Base-by-base conservation (phyloP, 2,888 invertebrate genomes). In the Agrilus cyanescens region DNA sequence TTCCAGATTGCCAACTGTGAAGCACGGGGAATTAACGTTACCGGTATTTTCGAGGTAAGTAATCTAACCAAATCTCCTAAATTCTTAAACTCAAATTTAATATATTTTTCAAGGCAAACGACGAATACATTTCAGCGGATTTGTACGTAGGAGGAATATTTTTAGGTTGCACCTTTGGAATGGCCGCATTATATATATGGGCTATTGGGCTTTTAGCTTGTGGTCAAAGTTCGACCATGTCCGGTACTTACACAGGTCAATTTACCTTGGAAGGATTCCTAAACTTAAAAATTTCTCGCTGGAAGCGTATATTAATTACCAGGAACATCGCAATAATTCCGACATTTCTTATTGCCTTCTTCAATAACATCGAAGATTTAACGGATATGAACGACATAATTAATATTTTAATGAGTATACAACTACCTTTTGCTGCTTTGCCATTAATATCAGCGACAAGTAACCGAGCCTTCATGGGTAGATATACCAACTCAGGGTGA, bases 251-350 rank as follows among this genome's bases (percentile, higher is more conserved):
- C 62, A 80, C 85, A n/a, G 87, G 87, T 1, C 87, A 87, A 61
- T 87, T 87, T 63, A 83, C 82, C 0, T 86, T 87, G 86, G 85
- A 86, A 73, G 89, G 89, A n/a, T 89, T 90, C 60, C 65, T 90
- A 13, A 82, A 86, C 58, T 68, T 90, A 12, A 76, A 78, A 57
- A 89, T 88, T 88, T 74, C 83, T 1, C 75, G 85, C 35, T 91
- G 90, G 90, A 85, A 84, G 66, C 70, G 90, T 62, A 85, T 90
- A 1, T 67, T 89, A 12, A 73, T 91, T 54, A 91, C 90, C 1
- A 76, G 90, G 52, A 71, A 78, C n/a, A 84, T 91, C 53, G 90
- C 90, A 32, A 89, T 91, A 55, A 63, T 79, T 8, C 73, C 74
- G 1, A 84, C 85, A 2, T 80, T 85, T 53, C 72, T 76, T 43